phyloP scores from a whole-genome alignment of 2,113 vertebrate genomes.

The Copsychus sechellarum region DNA sequence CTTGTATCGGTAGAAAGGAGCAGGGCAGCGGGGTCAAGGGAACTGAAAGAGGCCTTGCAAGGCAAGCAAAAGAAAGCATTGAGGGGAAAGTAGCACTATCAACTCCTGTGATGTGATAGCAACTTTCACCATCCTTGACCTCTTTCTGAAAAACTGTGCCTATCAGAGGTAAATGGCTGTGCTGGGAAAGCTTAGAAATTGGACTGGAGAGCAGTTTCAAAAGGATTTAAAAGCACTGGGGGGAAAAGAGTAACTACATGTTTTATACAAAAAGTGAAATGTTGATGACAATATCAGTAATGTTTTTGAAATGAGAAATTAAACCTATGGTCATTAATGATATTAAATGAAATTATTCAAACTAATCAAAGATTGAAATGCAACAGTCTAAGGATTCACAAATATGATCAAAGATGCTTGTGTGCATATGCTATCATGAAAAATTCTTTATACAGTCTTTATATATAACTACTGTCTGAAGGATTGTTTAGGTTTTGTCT shows the following conservation, averaged over 20 bases:
- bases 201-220: not conserved
- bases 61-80: slow-evolving; percentile 54
- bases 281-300: not conserved
- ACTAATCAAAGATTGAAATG: not conserved
- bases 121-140: slow-evolving; percentile 64
- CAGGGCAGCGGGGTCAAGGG: slow-evolving; percentile 17
- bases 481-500: not conserved
- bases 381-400: not conserved
- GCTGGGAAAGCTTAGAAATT: slow-evolving; percentile 20
- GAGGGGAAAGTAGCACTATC: slow-evolving; percentile 47
- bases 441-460: not conserved
- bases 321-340: not conserved
- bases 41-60: slow-evolving; percentile 44
- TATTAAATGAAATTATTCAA: not conserved
- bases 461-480: not conserved
- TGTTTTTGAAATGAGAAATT: not conserved
- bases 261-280: not conserved
- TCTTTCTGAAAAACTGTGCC: slow-evolving; percentile 10
- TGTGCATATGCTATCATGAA: not conserved
- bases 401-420: not conserved
- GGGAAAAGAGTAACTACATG: not conserved
- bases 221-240: not conserved
- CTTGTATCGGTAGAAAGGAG: slow-evolving; percentile 55
- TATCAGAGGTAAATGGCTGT: slow-evolving; percentile 40
- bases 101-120: slow-evolving; percentile 51